Evolutionary conservation across 2,888 invertebrate species (phyloP), one percentile per base, ranked within the genome.

Genomic region (Drosophila kanekoi): DNA sequence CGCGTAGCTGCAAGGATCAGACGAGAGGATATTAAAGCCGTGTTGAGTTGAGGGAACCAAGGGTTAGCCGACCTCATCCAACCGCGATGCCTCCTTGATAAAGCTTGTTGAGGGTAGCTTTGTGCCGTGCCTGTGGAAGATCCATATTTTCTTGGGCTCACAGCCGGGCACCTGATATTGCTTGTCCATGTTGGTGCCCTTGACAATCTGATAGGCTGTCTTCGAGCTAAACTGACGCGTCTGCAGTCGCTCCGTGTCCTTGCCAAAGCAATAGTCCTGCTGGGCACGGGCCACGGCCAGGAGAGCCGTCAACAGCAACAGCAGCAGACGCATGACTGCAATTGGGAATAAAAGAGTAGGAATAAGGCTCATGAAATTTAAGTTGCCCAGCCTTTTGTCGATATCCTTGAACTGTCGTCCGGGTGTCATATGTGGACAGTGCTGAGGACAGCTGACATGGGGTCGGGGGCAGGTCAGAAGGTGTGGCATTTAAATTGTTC

Each of bases 181-280:
- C 67, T 93, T 94, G 0, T 93, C 93, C 14, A 88, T 79, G 61
- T 94, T 93, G 38, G 94, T 94, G 44, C 94, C 94, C 69, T 94
- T 94, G 14, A 95, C 94, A 79, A 96, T 95, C 81, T 95, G 94
- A 89, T 97, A 97, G 0, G 96, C 95, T 0, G 97, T 96, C 92
- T 96, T 96, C 5, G 95, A 94, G 10, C 94, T 95, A 89, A 96
- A 96, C 56, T 94, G 93, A 28, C 89, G 87, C 2, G 91, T 91
- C 76, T 93, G 93, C 28, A 66, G 61, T 3, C 90, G 89, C 23
- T 90, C 90, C 10, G 58, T 62, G 56, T 93, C 93, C 64, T 83
- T 87, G 63, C 86, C 88, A 58, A 91, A 92, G 68, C 92, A 92
- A 54, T 93, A 92, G 68, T 89, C 83, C 45, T 87, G 80, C 53